Evolutionary conservation across 1,140 invertebrate genomes (phyloP), one percentile per base, ranked within the genome.

Genomic region (Chlorops oryzae): DNA sequence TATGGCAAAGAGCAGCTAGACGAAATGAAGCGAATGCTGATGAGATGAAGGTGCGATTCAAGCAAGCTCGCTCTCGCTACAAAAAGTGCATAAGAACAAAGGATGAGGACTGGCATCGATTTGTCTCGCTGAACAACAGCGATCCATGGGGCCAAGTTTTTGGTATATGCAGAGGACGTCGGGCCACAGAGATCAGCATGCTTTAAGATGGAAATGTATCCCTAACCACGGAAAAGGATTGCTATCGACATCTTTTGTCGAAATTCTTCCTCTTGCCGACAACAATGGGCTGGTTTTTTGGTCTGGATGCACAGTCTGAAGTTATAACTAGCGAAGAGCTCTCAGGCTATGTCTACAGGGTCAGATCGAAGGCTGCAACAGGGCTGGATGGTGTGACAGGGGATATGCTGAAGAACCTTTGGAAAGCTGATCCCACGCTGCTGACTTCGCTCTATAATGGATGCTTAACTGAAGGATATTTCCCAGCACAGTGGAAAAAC

Each of bases 401-500:
- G 32, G 10, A 21, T 20, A 50, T 42, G 39, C 22, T 23, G 28
- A 50, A 42, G 18, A 34, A 9, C 38, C 41, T 50, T 21, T 42
- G 39, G 17, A 50, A 42, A 28, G 47, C 12, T 3, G 37, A 34
- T 20, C 47, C 47, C 6, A 21, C 32, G 10, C 18, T 34, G 10
- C 6, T 50, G 24, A 21, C 3, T 17, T 10, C 38, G 3, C 6
- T 48, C 3, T 40, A 22, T 48, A 37, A 3, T 2, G 40, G 18
- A 12, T 48, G 47, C 22, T n/a, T 48, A 3, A 18, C 10, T 2
- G n/a, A 38, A 15, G 24, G 24, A 2, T 40, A 40, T n/a, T 48
- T 48, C 23, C 47, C 27, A 5, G 35, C 37, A 2, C 15, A 4
- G 1, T 62, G 56, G 62, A 64, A 62, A 20, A 17, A 9, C 13